Base-by-base conservation (phyloP, 2,888 invertebrate species). In the Apamea anceps region DNA sequence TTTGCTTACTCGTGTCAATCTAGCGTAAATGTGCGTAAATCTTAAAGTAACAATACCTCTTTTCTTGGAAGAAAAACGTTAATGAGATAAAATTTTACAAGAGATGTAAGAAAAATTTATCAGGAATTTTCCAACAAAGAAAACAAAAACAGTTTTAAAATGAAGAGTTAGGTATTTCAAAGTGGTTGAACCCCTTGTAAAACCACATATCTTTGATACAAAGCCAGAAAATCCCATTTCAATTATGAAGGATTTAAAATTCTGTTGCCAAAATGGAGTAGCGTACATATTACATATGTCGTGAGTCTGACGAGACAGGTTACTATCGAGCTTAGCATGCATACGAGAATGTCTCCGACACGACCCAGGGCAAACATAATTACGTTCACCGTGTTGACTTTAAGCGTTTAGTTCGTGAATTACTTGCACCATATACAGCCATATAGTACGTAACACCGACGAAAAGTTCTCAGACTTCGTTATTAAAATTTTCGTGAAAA, bases 361-460 rank as follows among this genome's bases (percentile, higher is more conserved):
- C 87, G 86, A 90, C 86, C 84, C 86, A 81, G 81, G 81, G 88
- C 89, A 93, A 92, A 93, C 93, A 91, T 93, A 93, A 94, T 94
- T 92, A 93, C 87, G 89, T 87, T 89, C 87, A 81, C 88, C 72
- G 67, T 90, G 89, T 91, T 91, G 91, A 91, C 91, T 90, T 88
- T 89, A 82, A 89, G 85, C 84, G 84, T 88, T 90, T 88, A 88
- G 88, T 88, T 87, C 86, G 88, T 87, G 87, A 88, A 91, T 92
- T 89, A 90, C 90, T 90, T 85, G 87, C 82, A 83, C 80, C 80
- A 82, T 81, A 86, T 79, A 76, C 63, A 51, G 51, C 57, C 21
- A n/a, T 42, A 72, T 45, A 72, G 13, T 28, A 57, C 48, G 45
- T 25, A 54, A 42, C 51, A 74, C 25, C 45, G 70, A 57, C 48